Evolutionary conservation across 2,797 vertebrate species (phyloP).

Genomic region (Chaetophractus vellerosus): DNA sequence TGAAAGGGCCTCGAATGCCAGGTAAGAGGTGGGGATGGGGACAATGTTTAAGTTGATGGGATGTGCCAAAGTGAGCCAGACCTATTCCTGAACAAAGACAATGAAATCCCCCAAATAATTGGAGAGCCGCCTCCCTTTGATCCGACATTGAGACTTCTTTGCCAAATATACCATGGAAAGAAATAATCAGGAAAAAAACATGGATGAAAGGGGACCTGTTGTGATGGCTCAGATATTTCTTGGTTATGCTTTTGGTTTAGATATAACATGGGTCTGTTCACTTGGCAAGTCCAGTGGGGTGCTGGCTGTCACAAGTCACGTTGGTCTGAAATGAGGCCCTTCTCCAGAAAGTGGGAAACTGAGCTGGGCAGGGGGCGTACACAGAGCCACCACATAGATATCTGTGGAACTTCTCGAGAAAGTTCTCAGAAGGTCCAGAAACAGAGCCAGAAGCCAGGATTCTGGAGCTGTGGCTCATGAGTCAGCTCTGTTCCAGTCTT

Average conservation of each 20-base stretch:
- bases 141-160: neutral
- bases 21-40: neutral
- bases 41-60: too few relatives aligned
- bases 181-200: neutral
- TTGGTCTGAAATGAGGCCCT: neutral
- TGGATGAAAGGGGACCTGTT: neutral
- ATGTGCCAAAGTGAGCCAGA: neutral
- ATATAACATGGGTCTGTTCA: neutral
- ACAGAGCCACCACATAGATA: neutral
- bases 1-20: neutral
- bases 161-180: neutral
- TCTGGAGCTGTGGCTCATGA: neutral
- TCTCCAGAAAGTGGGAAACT: neutral
- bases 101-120: neutral
- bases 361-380: neutral
- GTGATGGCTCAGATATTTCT: neutral
- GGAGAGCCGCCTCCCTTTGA: neutral
- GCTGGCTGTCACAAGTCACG: neutral
- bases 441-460: neutral
- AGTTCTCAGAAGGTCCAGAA: neutral
- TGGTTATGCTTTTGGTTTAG: neutral
- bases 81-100: neutral
- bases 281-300: neutral
- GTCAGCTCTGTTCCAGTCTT: neutral
- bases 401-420: neutral